Evolutionary conservation across 1,140 invertebrate species (phyloP), one percentile per base, ranked within the genome.

Genomic region (Colletes gigas): DNA sequence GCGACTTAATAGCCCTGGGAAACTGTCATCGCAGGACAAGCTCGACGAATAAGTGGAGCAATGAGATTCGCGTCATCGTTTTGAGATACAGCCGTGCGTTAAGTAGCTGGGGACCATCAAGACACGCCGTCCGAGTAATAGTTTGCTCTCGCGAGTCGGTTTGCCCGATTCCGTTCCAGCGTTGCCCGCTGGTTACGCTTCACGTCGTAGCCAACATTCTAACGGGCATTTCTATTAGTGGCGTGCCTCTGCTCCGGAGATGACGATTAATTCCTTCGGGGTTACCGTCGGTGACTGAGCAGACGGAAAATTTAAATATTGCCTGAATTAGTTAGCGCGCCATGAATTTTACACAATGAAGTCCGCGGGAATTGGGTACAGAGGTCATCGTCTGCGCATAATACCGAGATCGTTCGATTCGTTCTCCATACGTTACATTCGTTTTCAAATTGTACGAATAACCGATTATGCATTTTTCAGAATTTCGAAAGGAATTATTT

Each of bases 11-110:
- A 81, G 60, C 57, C 72, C 63, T 82, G 63, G 76, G 83, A 85
- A 30, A 78, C 83, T 71, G 69, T 72, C 67, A 77, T 83, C 69
- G 19, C 5, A 6, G 80, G 79, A 82, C 70, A 85, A 75, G 82
- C 74, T 84, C 78, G 86, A 75, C 80, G 76, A 74, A 81, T 77
- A 91, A 89, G 82, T 89, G 81, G 89, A 86, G 75, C 87, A 88
- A 88, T 65, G 78, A 76, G 78, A 68, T 82, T 54, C 30, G 55
- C 71, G 77, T 85, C 73, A 71, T 60, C 73, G 71, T 69, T 54
- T 52, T 19, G 17, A 30, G 14, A 52, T 12, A 30, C 47, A 4
- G 15, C n/a, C 41, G 14, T 52, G 55, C 41, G 57, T 63, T 30
- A 39, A 65, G 60, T 30, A 65, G 52, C 69, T 60, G n/a, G 9